Percentiles rank a stretch among this genome's conserved stretches.
phyloP scores from a whole-genome alignment of 1,140 invertebrate genomes.

The Drosophila mayri region DNA sequence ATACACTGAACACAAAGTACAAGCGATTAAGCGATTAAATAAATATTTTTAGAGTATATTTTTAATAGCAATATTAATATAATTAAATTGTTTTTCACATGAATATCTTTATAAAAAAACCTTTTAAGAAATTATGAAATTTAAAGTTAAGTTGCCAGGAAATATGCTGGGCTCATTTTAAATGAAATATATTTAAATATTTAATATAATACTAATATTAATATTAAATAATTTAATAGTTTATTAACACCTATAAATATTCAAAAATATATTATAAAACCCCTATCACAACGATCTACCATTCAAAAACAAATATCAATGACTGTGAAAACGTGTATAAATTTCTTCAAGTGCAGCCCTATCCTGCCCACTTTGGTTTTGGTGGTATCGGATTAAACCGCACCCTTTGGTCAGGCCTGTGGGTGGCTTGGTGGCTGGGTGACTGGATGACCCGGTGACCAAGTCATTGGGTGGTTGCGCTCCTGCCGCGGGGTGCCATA shows the following conservation, averaged over 20 bases:
- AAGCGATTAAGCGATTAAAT: background rate
- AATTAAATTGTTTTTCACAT: background rate
- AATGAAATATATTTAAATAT: too few relatives aligned
- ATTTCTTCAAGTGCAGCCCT: slow-evolving; percentile 37
- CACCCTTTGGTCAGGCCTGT: slow-evolving; percentile 42
- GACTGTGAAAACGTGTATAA: background rate
- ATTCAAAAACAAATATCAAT: background rate
- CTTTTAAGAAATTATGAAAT: background rate
- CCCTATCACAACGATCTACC: too few relatives aligned
- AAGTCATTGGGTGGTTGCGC: slow-evolving; percentile 26
- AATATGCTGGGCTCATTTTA: too few relatives aligned
- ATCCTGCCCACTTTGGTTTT: slow-evolving; percentile 38
- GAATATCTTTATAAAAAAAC: background rate
- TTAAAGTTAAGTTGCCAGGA: too few relatives aligned
- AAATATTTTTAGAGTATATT: background rate
- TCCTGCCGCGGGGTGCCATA: slow-evolving; percentile 54
- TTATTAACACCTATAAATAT: background rate
- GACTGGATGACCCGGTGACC: slow-evolving; percentile 6
- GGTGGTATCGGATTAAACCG: slow-evolving; percentile 79
- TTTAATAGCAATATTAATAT: background rate
- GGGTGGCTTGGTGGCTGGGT: background rate
- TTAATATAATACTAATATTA: background rate
- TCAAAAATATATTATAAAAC: background rate
- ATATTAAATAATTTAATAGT: too few relatives aligned
- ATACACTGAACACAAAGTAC: background rate